A percentile compares a stretch with the other conserved stretches of the same genome.
These are phyloP conservation scores for Magallana gigas DNA, from an alignment of 1,140 invertebrate species.

Conservation along the genomic window DNA sequence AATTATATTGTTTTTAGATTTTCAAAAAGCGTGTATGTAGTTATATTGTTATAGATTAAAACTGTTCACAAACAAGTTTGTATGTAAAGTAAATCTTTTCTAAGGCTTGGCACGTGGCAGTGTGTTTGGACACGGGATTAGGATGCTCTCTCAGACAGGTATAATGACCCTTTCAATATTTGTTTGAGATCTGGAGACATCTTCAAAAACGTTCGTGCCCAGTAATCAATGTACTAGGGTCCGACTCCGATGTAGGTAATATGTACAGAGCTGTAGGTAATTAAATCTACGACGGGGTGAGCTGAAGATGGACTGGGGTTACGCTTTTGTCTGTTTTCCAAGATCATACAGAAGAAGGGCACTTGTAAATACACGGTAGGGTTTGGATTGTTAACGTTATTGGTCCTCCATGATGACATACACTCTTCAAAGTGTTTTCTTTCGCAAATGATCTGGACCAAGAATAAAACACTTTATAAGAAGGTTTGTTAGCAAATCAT, in stretches of 20 bases:
- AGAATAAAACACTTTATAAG: not conserved
- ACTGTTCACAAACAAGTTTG: not conserved
- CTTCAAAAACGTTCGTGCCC: not conserved
- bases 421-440: too few relatives aligned
- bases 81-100: not conserved
- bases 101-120: constrained; percentile 14
- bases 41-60: too few relatives aligned
- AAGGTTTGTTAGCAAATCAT: not conserved
- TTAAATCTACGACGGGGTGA: not conserved
- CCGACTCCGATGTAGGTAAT: not conserved
- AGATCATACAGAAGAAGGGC: not conserved
- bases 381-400: too few relatives aligned
- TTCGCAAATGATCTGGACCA: too few relatives aligned
- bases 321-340: not conserved
- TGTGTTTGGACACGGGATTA: not conserved
- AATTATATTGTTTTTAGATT: too few relatives aligned
- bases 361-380: too few relatives aligned
- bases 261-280: not conserved
- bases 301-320: not conserved
- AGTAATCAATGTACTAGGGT: not conserved
- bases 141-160: not conserved
- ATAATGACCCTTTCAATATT: not conserved
- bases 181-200: constrained; percentile 19
- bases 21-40: too few relatives aligned
- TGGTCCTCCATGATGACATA: too few relatives aligned